A percentile compares a stretch with the other conserved stretches of the same genome.
phyloP scores from a whole-genome alignment of 2,888 invertebrate genomes.

The Alcis repandata region DNA sequence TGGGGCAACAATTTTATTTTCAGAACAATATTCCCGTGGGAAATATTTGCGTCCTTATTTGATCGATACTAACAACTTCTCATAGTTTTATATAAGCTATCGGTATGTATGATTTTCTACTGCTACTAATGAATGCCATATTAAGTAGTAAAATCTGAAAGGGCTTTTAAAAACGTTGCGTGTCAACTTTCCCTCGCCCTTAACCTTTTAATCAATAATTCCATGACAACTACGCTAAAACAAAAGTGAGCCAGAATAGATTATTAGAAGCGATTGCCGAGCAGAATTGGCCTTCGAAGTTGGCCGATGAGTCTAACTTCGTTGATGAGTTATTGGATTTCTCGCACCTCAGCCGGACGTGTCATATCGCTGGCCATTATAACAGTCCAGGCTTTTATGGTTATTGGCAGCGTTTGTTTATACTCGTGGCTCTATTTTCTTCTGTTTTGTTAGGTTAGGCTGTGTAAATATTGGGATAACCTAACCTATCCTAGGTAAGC shows the following conservation, averaged over 20 bases:
- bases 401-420: not conserved
- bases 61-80: too few species aligned
- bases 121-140: too few species aligned
- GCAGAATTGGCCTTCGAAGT: slow-evolving; percentile 12
- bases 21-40: too few species aligned
- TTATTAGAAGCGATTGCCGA: slow-evolving; percentile 23
- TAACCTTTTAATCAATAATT: slow-evolving; percentile 33
- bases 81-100: too few species aligned
- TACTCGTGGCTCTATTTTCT: too few species aligned
- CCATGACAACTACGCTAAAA: slow-evolving; percentile 35
- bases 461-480: not conserved
- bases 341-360: slow-evolving; percentile 32
- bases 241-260: slow-evolving; percentile 24
- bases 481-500: not conserved
- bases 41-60: too few species aligned
- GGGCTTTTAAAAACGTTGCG: not conserved
- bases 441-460: not conserved
- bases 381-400: slow-evolving; percentile 31
- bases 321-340: slow-evolving; percentile 38
- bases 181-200: slow-evolving; percentile 23
- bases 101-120: too few species aligned
- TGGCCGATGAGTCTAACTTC: slow-evolving; percentile 25
- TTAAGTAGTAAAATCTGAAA: not conserved
- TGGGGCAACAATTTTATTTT: not conserved
- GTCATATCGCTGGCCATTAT: slow-evolving; percentile 5